These are phyloP conservation scores for Lasioglossum lativentre DNA, from an alignment of 2,888 invertebrate genomes.

Conservation along the genomic window DNA sequence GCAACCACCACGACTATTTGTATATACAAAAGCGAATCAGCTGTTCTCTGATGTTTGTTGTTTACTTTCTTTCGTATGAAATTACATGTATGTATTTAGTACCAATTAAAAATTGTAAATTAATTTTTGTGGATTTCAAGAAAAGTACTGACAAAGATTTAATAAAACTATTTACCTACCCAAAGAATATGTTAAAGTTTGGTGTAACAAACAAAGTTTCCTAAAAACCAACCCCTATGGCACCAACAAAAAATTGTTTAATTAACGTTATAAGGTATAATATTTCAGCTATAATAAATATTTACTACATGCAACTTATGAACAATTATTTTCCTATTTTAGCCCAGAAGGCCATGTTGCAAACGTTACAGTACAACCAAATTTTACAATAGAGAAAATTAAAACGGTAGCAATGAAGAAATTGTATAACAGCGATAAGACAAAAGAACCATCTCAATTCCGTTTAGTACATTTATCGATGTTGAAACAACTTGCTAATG, in stretches of 20 bases:
- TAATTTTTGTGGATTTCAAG: neutral
- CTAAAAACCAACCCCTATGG: slow-evolving; percentile 55
- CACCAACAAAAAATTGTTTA: slow-evolving; percentile 74
- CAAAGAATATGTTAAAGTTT: neutral
- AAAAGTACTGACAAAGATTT: neutral
- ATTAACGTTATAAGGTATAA: slow-evolving; percentile 79
- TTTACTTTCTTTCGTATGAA: neutral
- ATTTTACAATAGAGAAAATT: slow-evolving; percentile 78
- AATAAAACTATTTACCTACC: neutral
- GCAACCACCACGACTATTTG: neutral
- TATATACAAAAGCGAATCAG: neutral
- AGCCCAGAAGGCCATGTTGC: slow-evolving; percentile 79
- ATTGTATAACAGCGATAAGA: slow-evolving; percentile 78
- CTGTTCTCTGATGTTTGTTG: neutral
- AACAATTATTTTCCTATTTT: slow-evolving; percentile 5
- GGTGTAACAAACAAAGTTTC: neutral
- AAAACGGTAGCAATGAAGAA: slow-evolving; percentile 79
- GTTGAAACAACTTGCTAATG: slow-evolving; percentile 76
- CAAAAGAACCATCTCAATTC: slow-evolving; percentile 71
- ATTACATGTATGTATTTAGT: neutral
- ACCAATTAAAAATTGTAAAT: neutral
- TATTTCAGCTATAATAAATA: slow-evolving; percentile 49
- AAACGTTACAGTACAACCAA: slow-evolving; percentile 73
- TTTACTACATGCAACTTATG: neutral
- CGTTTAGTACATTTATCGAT: slow-evolving; percentile 77